phyloP scores from a whole-genome alignment of 2,888 invertebrate species.

The Spisula solida region DNA sequence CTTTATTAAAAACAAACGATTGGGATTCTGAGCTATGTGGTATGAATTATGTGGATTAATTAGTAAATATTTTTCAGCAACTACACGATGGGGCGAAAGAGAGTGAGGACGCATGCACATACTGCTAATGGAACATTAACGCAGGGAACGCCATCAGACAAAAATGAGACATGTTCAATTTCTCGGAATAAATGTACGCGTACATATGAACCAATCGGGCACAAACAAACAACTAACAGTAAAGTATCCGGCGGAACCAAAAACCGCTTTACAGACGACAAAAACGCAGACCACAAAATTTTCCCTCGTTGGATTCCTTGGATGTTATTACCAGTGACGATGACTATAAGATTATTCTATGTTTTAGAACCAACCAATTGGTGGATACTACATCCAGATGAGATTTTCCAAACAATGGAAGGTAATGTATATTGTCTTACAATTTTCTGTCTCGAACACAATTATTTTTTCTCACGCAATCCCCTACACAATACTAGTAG shows the following conservation, averaged over 20 bases:
- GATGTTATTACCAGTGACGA: conserved; percentile 74
- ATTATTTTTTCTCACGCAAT: too few species aligned
- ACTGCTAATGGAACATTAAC: neutral
- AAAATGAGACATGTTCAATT: neutral
- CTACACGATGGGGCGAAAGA: neutral
- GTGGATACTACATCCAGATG: conserved; percentile 85
- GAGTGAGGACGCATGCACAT: neutral
- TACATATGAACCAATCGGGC: neutral
- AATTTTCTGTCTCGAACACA: too few species aligned
- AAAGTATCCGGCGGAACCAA: neutral
- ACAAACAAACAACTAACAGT: neutral
- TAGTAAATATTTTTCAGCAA: neutral
- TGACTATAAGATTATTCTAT: conserved; percentile 73
- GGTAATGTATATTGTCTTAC: conserved; percentile 76
- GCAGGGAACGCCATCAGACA: neutral
- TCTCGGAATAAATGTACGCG: neutral
- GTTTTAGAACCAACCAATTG: conserved; percentile 77
- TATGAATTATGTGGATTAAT: neutral
- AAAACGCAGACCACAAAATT: neutral
- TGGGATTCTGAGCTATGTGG: neutral
- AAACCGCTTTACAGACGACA: neutral
- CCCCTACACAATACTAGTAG: too few species aligned
- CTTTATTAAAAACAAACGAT: neutral
- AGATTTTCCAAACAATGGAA: conserved; percentile 84
- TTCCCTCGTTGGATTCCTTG: conserved; percentile 73